Evolutionary conservation across 1,140 invertebrate genomes (phyloP).

Genomic region (Heterodera carotae): DNA sequence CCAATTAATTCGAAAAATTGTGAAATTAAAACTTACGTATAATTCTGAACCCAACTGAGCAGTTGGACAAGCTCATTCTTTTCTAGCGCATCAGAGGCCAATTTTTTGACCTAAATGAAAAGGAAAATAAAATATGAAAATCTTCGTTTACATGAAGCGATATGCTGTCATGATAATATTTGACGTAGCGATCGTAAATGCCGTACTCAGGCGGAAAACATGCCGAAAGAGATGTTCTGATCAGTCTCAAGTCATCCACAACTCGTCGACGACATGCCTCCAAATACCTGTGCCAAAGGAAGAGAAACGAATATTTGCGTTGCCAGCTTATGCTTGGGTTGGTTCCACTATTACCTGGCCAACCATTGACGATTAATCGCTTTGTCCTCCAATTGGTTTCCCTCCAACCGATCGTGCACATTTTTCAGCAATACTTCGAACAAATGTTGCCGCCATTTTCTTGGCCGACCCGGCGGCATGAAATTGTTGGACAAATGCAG

Average conservation of each 20-base stretch:
- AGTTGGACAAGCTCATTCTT: slow-evolving; percentile 95
- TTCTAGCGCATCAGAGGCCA: slow-evolving; percentile 82
- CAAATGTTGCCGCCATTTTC: slow-evolving; percentile 85
- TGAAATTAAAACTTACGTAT: slow-evolving; percentile 64
- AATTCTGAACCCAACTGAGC: slow-evolving; percentile 79
- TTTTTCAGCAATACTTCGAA: slow-evolving; percentile 65
- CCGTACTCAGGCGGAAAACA: slow-evolving; percentile 95
- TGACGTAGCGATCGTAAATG: slow-evolving; percentile 84
- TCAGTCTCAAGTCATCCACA: slow-evolving; percentile 55
- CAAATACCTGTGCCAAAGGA: slow-evolving; percentile 55
- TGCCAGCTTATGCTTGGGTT: no score
- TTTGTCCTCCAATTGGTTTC: slow-evolving; percentile 86
- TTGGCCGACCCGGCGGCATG: slow-evolving; percentile 86
- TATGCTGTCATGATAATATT: slow-evolving; percentile 88
- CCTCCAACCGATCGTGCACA: slow-evolving; percentile 67
- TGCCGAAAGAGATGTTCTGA: slow-evolving; percentile 79
- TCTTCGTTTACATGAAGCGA: slow-evolving; percentile 76
- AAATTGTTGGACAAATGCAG: slow-evolving; percentile 71
- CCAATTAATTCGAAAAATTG: no score
- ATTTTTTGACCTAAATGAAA: slow-evolving; percentile 76
- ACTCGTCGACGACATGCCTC: slow-evolving; percentile 53
- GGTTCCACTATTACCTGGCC: slow-evolving; percentile 69
- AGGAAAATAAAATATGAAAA: slow-evolving; percentile 48
- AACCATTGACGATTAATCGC: slow-evolving; percentile 93
- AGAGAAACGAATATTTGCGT: not conserved